Conservation (phyloP, 2,113 vertebrate genomes). For the Notiomystis cincta region DNA sequence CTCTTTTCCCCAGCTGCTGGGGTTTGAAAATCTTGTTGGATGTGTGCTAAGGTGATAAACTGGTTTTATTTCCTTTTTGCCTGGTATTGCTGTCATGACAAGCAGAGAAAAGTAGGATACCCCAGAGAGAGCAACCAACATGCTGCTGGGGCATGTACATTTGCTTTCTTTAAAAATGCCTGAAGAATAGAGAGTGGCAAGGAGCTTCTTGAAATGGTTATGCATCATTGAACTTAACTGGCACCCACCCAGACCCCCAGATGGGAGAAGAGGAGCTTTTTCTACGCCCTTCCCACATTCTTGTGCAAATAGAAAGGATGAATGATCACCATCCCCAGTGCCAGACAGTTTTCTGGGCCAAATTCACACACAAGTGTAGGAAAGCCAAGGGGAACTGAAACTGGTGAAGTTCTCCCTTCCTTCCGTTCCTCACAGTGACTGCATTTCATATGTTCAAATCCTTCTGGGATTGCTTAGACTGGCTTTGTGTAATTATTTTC, state of each 20-base stretch:
- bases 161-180: background rate
- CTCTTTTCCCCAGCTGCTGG: background rate
- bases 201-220: conserved; percentile 42
- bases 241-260: conserved; percentile 39
- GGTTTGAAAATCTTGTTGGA: background rate
- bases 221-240: conserved; percentile 45
- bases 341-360: conserved; percentile 56
- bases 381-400: conserved; percentile 20
- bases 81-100: background rate
- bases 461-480: conserved; percentile 42
- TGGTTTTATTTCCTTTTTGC: background rate
- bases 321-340: conserved; percentile 26
- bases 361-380: conserved; percentile 9
- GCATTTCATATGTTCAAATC: conserved; percentile 15
- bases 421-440: background rate
- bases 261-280: conserved; percentile 37
- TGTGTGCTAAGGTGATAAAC: background rate
- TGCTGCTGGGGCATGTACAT: background rate
- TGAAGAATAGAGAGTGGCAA: conserved; percentile 1
- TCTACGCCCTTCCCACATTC: conserved; percentile 52
- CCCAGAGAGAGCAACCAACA: background rate
- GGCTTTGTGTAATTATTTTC: conserved; percentile 54
- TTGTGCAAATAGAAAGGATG: conserved; percentile 52
- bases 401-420: conserved; percentile 38
- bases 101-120: background rate